These are phyloP conservation scores for Araneus ventricosus DNA, from an alignment of 1,140 invertebrate species.

Conservation along the genomic window DNA sequence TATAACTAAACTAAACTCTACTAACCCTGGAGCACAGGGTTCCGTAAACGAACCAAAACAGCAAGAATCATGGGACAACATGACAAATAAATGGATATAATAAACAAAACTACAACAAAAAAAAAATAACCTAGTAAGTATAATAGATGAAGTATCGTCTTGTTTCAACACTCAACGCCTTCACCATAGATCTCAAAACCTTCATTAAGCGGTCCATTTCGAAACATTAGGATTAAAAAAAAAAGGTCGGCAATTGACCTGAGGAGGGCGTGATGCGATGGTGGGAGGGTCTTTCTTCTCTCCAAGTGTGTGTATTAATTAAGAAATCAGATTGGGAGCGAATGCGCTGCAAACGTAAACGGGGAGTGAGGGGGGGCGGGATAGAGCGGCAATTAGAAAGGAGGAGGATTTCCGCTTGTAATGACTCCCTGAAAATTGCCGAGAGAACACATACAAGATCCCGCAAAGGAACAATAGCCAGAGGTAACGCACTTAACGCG, in stretches of 20 bases:
- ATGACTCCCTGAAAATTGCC: constrained; percentile 74
- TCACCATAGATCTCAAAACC: constrained; percentile 48
- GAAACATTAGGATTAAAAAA: constrained; percentile 66
- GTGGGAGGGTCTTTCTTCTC: constrained; percentile 3
- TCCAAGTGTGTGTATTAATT: constrained; percentile 71
- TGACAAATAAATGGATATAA: no score
- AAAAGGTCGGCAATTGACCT: constrained; percentile 51
- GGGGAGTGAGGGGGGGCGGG: neutral
- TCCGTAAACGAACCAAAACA: no score
- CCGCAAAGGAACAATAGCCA: constrained; percentile 74
- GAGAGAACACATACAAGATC: constrained; percentile 74
- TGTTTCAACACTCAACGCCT: constrained; percentile 27
- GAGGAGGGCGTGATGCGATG: neutral
- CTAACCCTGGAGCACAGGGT: no score
- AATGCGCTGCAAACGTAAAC: constrained; percentile 64
- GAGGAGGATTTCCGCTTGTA: constrained; percentile 75
- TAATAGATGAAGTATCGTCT: neutral
- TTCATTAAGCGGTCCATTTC: constrained; percentile 63
- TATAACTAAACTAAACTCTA: no score
- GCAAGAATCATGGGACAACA: no score
- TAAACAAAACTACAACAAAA: no score
- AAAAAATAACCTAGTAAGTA: neutral
- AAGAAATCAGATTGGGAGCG: constrained; percentile 74
- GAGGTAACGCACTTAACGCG: constrained; percentile 75
- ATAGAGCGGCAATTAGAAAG: constrained; percentile 73